Percentiles rank a stretch among this genome's conserved stretches.
phyloP scores from a whole-genome alignment of 2,113 vertebrate genomes.

The Hemiprocne comata region DNA sequence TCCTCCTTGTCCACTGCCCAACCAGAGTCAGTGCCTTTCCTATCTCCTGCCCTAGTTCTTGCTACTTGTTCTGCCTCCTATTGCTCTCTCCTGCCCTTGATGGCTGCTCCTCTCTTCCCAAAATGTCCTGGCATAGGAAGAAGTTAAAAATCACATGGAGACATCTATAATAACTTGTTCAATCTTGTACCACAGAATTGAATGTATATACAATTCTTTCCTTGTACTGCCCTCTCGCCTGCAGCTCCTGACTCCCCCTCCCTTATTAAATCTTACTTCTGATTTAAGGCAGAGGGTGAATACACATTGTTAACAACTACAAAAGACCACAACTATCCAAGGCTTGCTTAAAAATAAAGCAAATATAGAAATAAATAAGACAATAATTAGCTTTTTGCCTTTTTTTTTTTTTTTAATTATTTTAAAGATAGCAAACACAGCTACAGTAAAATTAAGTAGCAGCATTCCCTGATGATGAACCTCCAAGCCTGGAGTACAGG shows the following conservation, averaged over 20 bases:
- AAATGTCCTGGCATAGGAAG: accelerated
- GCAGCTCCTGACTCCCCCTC: accelerated
- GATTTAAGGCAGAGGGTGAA: neutral
- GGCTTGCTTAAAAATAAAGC: neutral
- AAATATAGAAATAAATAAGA: too few species aligned
- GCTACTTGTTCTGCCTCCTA: neutral
- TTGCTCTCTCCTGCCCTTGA: accelerated
- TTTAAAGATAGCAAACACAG: neutral
- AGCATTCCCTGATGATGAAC: neutral
- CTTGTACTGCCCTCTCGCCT: neutral
- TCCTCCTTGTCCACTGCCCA: neutral
- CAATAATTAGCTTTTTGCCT: neutral
- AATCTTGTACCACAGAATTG: neutral
- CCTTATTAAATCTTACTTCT: neutral
- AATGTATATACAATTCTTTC: neutral
- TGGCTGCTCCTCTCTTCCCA: neutral
- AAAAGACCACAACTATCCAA: neutral
- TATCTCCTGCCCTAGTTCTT: neutral
- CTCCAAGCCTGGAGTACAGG: neutral
- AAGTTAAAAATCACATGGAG: neutral
- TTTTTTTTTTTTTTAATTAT: neutral
- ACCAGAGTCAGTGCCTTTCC: neutral
- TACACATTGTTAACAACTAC: neutral
- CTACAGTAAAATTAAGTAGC: neutral
- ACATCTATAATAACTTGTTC: neutral